A percentile compares a stretch with the other conserved stretches of the same genome.
Evolutionary conservation across 2,113 vertebrate species (phyloP).

Genomic region (Phaethornis superciliosus): DNA sequence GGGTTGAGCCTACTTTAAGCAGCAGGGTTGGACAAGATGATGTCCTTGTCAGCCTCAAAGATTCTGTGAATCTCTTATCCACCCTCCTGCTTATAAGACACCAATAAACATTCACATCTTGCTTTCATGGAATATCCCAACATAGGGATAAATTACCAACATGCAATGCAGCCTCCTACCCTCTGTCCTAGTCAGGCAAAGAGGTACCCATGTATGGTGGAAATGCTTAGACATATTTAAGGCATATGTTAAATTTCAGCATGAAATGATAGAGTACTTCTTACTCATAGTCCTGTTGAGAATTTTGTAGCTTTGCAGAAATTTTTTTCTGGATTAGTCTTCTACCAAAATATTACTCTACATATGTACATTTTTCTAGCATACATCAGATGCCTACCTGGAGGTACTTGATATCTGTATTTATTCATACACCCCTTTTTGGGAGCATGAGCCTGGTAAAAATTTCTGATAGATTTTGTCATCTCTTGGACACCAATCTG

Average conservation of each 20-base stretch:
- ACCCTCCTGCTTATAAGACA: neutral
- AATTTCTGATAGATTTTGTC: neutral
- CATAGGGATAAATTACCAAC: neutral
- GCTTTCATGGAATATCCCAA: neutral
- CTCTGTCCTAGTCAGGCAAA: neutral
- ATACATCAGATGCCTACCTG: neutral
- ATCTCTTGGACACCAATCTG: neutral
- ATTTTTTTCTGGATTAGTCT: neutral
- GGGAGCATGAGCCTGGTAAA: neutral
- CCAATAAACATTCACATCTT: neutral
- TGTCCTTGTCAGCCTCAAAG: neutral
- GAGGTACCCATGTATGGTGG: neutral
- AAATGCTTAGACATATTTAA: neutral
- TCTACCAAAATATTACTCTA: neutral
- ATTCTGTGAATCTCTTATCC: neutral
- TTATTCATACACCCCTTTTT: neutral
- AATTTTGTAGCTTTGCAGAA: neutral
- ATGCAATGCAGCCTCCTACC: neutral
- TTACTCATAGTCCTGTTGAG: neutral
- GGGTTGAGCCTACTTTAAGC: neutral
- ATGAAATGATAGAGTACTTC: neutral
- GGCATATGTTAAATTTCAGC: neutral
- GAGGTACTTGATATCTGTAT: neutral
- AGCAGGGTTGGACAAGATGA: neutral
- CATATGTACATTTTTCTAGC: neutral